Evolutionary conservation across 30 jellyfish, hydroid and myxozoan species (phyloP).

Genomic region (Hydractinia symbiolongicarpus): DNA sequence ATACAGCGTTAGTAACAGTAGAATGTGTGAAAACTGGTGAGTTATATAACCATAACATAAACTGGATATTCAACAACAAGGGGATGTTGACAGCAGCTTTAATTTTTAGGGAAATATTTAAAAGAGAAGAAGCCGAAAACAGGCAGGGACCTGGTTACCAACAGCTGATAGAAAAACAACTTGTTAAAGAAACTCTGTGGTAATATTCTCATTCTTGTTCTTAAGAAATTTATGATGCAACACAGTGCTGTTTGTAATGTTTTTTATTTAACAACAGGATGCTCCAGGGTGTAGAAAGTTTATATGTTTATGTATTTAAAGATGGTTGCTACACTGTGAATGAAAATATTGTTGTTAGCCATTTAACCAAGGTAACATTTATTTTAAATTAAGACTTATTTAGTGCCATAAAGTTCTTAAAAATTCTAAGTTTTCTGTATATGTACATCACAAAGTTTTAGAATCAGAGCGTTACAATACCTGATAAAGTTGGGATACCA

Average conservation of each 20-base stretch:
- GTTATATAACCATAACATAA: not conserved
- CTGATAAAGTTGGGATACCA: too few species aligned
- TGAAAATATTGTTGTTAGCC: constrained; percentile 34
- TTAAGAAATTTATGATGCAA: not conserved
- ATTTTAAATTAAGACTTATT: too few species aligned
- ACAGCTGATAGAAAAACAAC: constrained; percentile 31
- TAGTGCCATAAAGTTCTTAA: too few species aligned
- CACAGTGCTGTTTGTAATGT: not conserved
- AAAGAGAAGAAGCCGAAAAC: not conserved
- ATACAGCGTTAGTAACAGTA: constrained; percentile 4
- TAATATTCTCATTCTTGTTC: not conserved
- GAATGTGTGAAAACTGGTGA: constrained; percentile 17
- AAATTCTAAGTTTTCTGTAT: too few species aligned
- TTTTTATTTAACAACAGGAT: constrained; percentile 15
- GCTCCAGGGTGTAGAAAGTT: constrained; percentile 35
- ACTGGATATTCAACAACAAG: not conserved
- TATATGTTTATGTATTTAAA: constrained; percentile 18
- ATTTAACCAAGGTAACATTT: constrained; percentile 30
- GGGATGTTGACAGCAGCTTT: not conserved
- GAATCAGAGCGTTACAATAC: too few species aligned
- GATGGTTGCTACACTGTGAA: constrained; percentile 16
- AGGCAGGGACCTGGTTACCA: constrained; percentile 9
- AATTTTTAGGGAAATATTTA: constrained; percentile 14
- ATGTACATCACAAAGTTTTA: too few species aligned
- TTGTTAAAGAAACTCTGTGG: constrained; percentile 48